Percentiles rank a stretch among this genome's conserved stretches.
Evolutionary conservation across 1,140 invertebrate species (phyloP).

Genomic region (Dendrolimus punctatus): DNA sequence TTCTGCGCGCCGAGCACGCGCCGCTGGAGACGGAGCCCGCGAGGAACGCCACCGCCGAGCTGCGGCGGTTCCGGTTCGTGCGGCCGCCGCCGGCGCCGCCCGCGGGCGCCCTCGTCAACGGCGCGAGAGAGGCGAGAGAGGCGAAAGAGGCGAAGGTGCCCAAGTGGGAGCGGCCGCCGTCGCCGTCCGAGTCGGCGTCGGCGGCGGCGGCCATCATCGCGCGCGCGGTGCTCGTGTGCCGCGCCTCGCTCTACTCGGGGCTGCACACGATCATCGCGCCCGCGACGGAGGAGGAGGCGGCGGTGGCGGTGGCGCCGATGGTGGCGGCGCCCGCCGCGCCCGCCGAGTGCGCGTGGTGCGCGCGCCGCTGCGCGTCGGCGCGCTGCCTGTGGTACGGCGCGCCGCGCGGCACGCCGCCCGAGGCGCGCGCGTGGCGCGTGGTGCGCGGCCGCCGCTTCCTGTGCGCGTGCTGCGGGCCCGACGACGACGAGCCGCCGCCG

Average conservation of each 20-base stretch:
- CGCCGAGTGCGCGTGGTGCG: slow-evolving; percentile 32
- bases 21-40: slow-evolving; percentile 18
- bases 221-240: slow-evolving; percentile 47
- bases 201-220: slow-evolving; percentile 49
- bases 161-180: slow-evolving; percentile 7
- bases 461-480: slow-evolving; percentile 47
- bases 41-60: slow-evolving; percentile 11
- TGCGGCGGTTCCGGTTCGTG: slow-evolving; percentile 20
- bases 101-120: slow-evolving; percentile 18
- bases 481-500: slow-evolving; percentile 14
- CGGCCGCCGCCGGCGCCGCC: slow-evolving; percentile 5
- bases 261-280: slow-evolving; percentile 76
- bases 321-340: slow-evolving; percentile 3
- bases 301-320: slow-evolving; percentile 5
- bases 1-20: slow-evolving; percentile 45
- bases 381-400: slow-evolving; percentile 57
- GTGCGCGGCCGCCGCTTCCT: slow-evolving; percentile 35
- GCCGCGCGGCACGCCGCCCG: slow-evolving; percentile 22
- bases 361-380: slow-evolving; percentile 21
- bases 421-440: slow-evolving; percentile 26
- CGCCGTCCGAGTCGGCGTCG: slow-evolving; percentile 13
- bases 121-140: slow-evolving; percentile 11
- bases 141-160: slow-evolving; percentile 5
- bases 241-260: slow-evolving; percentile 75
- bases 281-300: slow-evolving; percentile 35